Evolutionary conservation across 2,888 invertebrate species (phyloP).

Genomic region (Cheilosia urbana): DNA sequence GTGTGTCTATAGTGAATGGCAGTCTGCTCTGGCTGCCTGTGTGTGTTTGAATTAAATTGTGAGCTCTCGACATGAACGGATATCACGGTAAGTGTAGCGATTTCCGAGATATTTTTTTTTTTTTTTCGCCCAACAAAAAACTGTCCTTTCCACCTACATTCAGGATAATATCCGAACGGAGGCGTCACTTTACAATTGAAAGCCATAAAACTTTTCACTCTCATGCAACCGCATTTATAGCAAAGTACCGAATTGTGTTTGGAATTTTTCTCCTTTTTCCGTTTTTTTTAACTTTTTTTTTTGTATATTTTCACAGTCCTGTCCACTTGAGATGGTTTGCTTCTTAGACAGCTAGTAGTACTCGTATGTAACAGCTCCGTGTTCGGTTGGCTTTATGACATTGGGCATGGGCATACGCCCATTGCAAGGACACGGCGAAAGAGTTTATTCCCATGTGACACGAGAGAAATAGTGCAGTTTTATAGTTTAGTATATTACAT

Average conservation of each 20-base stretch:
- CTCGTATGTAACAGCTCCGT: slow-evolving; percentile 1
- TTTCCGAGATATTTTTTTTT: slow-evolving; percentile 57
- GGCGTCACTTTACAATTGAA: slow-evolving; percentile 78
- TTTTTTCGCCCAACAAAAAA: background rate
- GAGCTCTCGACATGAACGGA: slow-evolving; percentile 66
- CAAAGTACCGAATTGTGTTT: slow-evolving; percentile 62
- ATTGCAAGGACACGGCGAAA: slow-evolving; percentile 21
- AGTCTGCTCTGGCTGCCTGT: slow-evolving; percentile 16
- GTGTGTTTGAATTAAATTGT: slow-evolving; percentile 67
- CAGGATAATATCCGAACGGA: slow-evolving; percentile 52
- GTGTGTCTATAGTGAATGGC: slow-evolving; percentile 18
- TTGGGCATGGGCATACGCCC: slow-evolving; percentile 54
- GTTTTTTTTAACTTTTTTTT: background rate
- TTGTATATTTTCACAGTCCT: background rate
- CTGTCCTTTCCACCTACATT: background rate
- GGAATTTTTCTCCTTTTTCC: slow-evolving; percentile 23
- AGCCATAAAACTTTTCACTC: slow-evolving; percentile 79
- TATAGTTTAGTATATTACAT: slow-evolving; percentile 62
- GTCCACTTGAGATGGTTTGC: slow-evolving; percentile 46
- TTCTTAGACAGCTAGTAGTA: slow-evolving; percentile 3
- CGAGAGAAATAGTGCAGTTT: slow-evolving; percentile 51
- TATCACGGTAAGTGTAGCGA: slow-evolving; percentile 73
- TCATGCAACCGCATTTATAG: slow-evolving; percentile 76
- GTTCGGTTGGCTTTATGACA: slow-evolving; percentile 64
- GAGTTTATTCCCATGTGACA: slow-evolving; percentile 66